phyloP scores from a whole-genome alignment of 2,797 vertebrate species.

The Coranthus polyacanthus region DNA sequence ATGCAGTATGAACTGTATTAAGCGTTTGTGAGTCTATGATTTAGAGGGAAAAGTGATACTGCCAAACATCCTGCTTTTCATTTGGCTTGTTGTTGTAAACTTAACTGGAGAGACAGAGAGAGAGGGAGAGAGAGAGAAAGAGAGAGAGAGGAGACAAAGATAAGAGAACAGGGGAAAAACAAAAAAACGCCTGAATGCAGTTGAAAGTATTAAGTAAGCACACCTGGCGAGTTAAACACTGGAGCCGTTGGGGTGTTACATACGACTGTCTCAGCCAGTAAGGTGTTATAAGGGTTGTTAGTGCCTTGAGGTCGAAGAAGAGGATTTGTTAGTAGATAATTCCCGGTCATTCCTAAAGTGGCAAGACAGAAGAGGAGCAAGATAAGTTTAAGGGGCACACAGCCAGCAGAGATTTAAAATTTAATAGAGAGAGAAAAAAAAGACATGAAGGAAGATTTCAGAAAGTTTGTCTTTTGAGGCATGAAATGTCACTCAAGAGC shows the following conservation, averaged over 20 bases:
- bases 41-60: slow-evolving; percentile 71
- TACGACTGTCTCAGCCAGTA: slow-evolving; percentile 99
- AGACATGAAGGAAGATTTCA: slow-evolving; percentile 30
- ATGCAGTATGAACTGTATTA: slow-evolving; percentile 27
- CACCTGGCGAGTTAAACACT: slow-evolving; percentile 99
- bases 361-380: slow-evolving; percentile 84
- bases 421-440: slow-evolving; percentile 49
- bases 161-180: slow-evolving; percentile 14
- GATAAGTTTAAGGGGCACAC: slow-evolving; percentile 46
- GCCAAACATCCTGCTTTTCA: slow-evolving; percentile 62
- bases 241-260: slow-evolving; percentile 99
- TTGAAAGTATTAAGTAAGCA: slow-evolving; percentile 87
- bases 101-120: slow-evolving; percentile 52
- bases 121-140: slow-evolving; percentile 37
- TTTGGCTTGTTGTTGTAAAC: slow-evolving; percentile 49
- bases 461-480: slow-evolving; percentile 22
- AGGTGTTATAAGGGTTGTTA: slow-evolving; percentile 99
- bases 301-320: slow-evolving; percentile 99
- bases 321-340: slow-evolving; percentile 99
- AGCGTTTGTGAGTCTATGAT: slow-evolving; percentile 64
- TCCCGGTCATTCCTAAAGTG: slow-evolving; percentile 99
- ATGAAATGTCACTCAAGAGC: slow-evolving; percentile 12
- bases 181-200: slow-evolving; percentile 48
- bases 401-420: slow-evolving; percentile 46
- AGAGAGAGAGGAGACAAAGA: slow-evolving; percentile 28